A percentile compares a stretch with the other conserved stretches of the same genome.
phyloP scores from a whole-genome alignment of 2,113 vertebrate species.

The Cheilinus undulatus region DNA sequence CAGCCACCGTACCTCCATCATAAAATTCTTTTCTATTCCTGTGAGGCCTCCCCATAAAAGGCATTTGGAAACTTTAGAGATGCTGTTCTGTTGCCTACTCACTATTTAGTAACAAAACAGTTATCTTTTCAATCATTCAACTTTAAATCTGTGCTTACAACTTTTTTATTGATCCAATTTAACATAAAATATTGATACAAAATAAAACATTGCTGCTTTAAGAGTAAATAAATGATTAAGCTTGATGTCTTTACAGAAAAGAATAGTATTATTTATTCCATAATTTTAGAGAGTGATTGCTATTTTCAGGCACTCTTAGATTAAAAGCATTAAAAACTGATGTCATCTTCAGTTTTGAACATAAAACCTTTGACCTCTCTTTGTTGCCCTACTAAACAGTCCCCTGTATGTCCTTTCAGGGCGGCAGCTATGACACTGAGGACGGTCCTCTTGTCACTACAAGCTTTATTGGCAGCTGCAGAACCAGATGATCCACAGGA shows the following conservation, averaged over 20 bases:
- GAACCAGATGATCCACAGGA: conserved; percentile 97
- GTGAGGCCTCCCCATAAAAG: background rate
- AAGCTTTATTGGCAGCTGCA: conserved; percentile 97
- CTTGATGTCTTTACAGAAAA: too few relatives aligned
- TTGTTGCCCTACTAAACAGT: conserved; percentile 1
- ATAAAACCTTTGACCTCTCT: background rate
- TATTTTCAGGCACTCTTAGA: background rate
- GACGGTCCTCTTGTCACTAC: conserved; percentile 97
- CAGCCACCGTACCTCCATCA: background rate
- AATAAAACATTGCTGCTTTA: too few relatives aligned
- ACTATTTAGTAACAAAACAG: background rate
- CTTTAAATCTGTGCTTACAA: background rate
- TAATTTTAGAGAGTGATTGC: background rate
- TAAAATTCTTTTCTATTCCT: background rate
- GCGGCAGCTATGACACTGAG: conserved; percentile 98
- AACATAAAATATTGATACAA: background rate
- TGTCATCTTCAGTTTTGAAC: background rate
- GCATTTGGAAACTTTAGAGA: background rate
- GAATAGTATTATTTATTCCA: background rate
- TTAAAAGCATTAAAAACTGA: too few relatives aligned
- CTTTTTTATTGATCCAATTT: background rate
- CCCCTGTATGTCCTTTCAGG: conserved; percentile 79
- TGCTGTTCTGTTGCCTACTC: background rate
- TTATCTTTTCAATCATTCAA: background rate
- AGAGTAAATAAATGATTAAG: too few relatives aligned